These are phyloP conservation scores for Apeira syringaria DNA, from an alignment of 2,888 invertebrate genomes.

Conservation along the genomic window DNA sequence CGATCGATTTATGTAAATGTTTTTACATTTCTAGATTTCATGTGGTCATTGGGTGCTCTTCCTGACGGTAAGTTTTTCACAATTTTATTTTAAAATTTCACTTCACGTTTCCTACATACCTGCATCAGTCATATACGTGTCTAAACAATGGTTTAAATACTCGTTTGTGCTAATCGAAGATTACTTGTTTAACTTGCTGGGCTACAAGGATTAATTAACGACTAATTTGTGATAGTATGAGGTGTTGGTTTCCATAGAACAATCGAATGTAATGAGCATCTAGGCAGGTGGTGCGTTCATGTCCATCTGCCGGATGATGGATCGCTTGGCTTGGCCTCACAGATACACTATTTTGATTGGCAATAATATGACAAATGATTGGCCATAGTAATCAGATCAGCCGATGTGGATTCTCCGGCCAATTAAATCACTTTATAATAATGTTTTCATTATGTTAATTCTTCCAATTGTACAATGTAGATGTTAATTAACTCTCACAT, in stretches of 20 bases:
- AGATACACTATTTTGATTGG: conserved; percentile 84
- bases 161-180: conserved; percentile 49
- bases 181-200: conserved; percentile 16
- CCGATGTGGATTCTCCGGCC: conserved; percentile 64
- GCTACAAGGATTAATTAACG: conserved; percentile 45
- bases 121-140: conserved; percentile 53
- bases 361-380: conserved; percentile 81
- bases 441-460: conserved; percentile 54
- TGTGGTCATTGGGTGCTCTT: conserved; percentile 99
- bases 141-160: conserved; percentile 25
- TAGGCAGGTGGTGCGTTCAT: conserved; percentile 34
- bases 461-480: conserved; percentile 47
- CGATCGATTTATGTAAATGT: conserved; percentile 83
- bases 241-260: conserved; percentile 39
- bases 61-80: conserved; percentile 94
- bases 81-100: conserved; percentile 65
- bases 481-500: conserved; percentile 30
- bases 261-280: conserved; percentile 17
- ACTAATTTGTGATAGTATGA: conserved; percentile 53
- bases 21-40: conserved; percentile 95
- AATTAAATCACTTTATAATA: conserved; percentile 68
- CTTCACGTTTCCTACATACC: conserved; percentile 47
- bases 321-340: conserved; percentile 73
- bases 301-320: conserved; percentile 68
- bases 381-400: conserved; percentile 73